A percentile compares a stretch with the other conserved stretches of the same genome.
phyloP scores from a whole-genome alignment of 2,113 vertebrate species.

The Corvus cornix region DNA sequence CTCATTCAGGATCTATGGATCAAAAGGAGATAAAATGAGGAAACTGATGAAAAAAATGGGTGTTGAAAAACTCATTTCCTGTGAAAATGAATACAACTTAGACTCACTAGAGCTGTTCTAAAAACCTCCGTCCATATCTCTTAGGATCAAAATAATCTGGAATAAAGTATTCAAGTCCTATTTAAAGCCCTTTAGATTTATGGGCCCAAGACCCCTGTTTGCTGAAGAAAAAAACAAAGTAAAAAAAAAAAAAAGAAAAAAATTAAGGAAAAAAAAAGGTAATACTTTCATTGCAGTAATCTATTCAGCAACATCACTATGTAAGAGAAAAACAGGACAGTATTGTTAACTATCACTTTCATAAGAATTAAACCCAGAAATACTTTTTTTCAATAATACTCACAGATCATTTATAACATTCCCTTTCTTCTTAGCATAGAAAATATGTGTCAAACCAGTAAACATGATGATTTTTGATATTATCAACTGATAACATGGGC shows the following conservation, averaged over 20 bases:
- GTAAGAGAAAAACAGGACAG: background rate
- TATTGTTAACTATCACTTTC: background rate
- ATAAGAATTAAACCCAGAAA: background rate
- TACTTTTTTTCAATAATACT: background rate
- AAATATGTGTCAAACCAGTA: background rate
- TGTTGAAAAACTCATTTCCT: background rate
- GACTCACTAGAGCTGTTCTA: background rate
- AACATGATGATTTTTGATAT: background rate
- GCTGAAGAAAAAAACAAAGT: no score
- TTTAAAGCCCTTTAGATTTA: background rate
- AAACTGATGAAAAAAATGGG: background rate
- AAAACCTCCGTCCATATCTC: background rate
- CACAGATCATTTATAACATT: background rate
- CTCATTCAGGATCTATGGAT: background rate
- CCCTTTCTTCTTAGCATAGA: background rate
- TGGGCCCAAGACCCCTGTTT: accelerated
- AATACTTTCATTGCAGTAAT: background rate
- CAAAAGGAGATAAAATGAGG: background rate
- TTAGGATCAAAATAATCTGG: background rate
- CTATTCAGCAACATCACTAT: background rate
- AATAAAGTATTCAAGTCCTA: background rate
- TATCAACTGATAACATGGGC: background rate
- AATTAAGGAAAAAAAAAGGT: no score
- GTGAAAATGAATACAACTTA: background rate
- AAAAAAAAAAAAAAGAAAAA: no score